Percentiles rank a stretch among this genome's conserved stretches.
Evolutionary conservation across 2,888 invertebrate genomes (phyloP).

Genomic region (Tricholauxania praeusta): DNA sequence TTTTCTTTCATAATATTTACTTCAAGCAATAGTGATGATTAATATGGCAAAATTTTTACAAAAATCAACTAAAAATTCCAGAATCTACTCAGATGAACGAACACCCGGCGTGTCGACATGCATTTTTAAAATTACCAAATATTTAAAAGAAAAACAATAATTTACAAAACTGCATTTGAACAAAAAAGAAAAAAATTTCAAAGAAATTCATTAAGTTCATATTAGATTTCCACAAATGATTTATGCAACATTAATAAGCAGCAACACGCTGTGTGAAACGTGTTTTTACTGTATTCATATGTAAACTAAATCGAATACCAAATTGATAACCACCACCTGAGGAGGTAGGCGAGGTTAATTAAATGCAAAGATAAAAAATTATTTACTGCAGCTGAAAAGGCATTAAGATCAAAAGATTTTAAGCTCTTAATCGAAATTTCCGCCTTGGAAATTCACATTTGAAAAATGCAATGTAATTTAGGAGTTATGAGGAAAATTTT

Average conservation of each 20-base stretch:
- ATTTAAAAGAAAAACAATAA: not conserved
- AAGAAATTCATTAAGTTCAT: not conserved
- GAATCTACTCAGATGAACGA: not conserved
- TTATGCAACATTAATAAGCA: constrained; percentile 9
- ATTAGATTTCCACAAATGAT: constrained; percentile 9
- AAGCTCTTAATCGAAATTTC: not conserved
- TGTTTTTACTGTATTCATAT: constrained; percentile 9
- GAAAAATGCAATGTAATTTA: no score
- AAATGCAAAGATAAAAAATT: constrained; percentile 5
- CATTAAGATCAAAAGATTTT: constrained; percentile 2
- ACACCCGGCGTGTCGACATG: not conserved
- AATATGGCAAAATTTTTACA: no score
- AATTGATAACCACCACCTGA: not conserved
- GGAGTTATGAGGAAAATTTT: no score
- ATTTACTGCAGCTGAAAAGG: not conserved
- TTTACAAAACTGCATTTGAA: constrained; percentile 1
- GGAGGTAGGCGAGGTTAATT: constrained; percentile 6
- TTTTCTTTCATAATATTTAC: no score
- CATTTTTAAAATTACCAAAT: no score
- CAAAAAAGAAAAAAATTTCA: not conserved
- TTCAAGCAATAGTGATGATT: no score
- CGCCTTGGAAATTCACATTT: no score
- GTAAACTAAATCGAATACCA: not conserved
- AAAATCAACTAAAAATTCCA: no score
- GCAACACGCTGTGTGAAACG: constrained; percentile 19